Evolutionary conservation across 2,797 vertebrate genomes (phyloP).

Genomic region (Carapus acus): DNA sequence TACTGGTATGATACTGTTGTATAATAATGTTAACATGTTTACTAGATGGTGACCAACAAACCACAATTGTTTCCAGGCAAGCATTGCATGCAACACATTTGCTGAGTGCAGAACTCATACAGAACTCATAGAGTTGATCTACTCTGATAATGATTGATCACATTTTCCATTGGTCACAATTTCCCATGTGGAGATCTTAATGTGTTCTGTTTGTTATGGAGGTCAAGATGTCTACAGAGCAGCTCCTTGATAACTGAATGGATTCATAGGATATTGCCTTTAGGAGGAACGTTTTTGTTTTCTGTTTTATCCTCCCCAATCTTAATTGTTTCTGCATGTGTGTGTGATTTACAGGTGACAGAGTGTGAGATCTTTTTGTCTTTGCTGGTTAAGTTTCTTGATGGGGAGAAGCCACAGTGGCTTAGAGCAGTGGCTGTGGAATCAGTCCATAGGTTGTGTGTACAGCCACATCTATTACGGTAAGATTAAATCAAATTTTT

Average conservation of each 20-base stretch:
- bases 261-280: conserved; percentile 11
- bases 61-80: conserved; percentile 13
- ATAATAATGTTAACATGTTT: too few species aligned
- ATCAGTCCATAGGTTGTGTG: conserved; percentile 94
- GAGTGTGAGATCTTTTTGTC: conserved; percentile 99
- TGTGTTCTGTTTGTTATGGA: neutral
- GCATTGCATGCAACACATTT: conserved; percentile 22
- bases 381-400: conserved; percentile 96
- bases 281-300: conserved; percentile 1
- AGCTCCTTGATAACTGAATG: conserved; percentile 9
- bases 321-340: conserved; percentile 24
- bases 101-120: conserved; percentile 17
- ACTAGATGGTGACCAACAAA: conserved; percentile 3
- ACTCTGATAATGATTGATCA: conserved; percentile 34
- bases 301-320: neutral
- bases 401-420: conserved; percentile 99
- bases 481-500: too few species aligned
- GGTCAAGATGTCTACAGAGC: neutral
- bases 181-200: conserved; percentile 11
- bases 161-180: conserved; percentile 39
- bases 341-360: conserved; percentile 82
- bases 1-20: conserved; percentile 77
- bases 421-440: conserved; percentile 95
- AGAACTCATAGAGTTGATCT: conserved; percentile 41
- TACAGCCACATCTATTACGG: conserved; percentile 95